A percentile compares a stretch with the other conserved stretches of the same genome.
phyloP scores from a whole-genome alignment of 2,888 invertebrate genomes.

The Eilema depressum region DNA sequence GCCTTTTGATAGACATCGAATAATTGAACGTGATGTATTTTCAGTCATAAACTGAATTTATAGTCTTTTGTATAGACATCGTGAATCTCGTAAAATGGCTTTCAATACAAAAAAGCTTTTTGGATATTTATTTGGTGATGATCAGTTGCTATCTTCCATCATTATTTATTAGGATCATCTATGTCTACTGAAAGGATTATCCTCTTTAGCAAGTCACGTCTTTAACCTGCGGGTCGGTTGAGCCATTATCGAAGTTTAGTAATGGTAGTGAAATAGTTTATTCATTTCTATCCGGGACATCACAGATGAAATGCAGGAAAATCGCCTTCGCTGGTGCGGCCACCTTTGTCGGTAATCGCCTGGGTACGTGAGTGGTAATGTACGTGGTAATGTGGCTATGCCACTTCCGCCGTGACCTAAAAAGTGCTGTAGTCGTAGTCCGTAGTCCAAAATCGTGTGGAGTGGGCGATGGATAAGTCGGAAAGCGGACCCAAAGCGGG shows the following conservation, averaged over 20 bases:
- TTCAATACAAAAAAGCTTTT: background rate
- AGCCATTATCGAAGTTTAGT: background rate
- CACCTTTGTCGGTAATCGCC: no score
- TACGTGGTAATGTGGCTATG: no score
- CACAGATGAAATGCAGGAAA: no score
- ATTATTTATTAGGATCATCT: background rate
- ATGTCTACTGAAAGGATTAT: background rate
- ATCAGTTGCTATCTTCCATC: background rate
- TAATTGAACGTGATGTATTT: constrained; percentile 17
- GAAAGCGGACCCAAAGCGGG: no score
- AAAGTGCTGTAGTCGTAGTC: no score
- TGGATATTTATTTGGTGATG: background rate
- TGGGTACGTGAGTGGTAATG: no score
- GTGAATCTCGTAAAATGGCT: constrained; percentile 2
- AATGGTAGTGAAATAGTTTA: background rate
- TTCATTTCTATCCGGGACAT: no score
- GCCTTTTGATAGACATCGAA: constrained; percentile 17
- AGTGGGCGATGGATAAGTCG: no score
- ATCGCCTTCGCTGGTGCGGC: no score
- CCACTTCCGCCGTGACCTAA: no score
- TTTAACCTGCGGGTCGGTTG: background rate
- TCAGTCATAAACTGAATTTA: constrained; percentile 19
- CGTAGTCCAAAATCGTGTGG: no score
- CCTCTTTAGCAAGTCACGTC: constrained; percentile 4
- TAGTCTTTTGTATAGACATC: background rate